Conservation (phyloP, 2,888 invertebrate species). For the Camponotus fellah region DNA sequence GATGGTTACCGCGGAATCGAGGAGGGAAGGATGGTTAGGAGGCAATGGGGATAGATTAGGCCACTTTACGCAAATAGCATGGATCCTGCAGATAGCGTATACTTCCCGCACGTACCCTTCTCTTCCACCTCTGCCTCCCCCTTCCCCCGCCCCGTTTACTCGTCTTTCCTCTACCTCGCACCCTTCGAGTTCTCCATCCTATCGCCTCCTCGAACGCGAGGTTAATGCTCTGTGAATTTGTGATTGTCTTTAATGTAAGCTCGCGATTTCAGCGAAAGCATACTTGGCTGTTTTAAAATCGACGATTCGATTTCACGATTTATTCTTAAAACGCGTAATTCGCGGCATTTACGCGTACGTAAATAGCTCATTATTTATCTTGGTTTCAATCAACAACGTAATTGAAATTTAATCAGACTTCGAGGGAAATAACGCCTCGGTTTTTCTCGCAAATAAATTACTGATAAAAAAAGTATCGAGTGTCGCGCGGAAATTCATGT, state of each 20-base stretch:
- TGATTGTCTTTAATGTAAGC: slow-evolving; percentile 79
- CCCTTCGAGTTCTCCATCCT: slow-evolving; percentile 71
- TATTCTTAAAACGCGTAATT: slow-evolving; percentile 5
- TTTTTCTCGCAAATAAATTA: neutral
- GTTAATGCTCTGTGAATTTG: slow-evolving; percentile 81
- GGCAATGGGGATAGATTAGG: slow-evolving; percentile 69
- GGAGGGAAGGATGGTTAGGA: slow-evolving; percentile 54
- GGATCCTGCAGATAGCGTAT: slow-evolving; percentile 82
- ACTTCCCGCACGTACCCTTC: slow-evolving; percentile 69
- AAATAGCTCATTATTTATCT: slow-evolving; percentile 6
- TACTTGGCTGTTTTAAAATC: slow-evolving; percentile 37
- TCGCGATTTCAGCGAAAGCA: slow-evolving; percentile 58
- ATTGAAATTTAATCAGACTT: slow-evolving; percentile 36
- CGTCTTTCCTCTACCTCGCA: slow-evolving; percentile 53
- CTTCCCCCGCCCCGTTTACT: slow-evolving; percentile 54
- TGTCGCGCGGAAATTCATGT: slow-evolving; percentile 51
- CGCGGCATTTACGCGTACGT: slow-evolving; percentile 3
- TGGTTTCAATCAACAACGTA: neutral
- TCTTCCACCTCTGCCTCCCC: slow-evolving; percentile 59
- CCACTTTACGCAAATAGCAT: slow-evolving; percentile 83
- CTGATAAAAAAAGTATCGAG: slow-evolving; percentile 32
- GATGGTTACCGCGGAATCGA: slow-evolving; percentile 78
- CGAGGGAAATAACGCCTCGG: neutral
- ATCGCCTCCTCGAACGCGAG: slow-evolving; percentile 65
- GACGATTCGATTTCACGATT: slow-evolving; percentile 37